Evolutionary conservation across 2,888 invertebrate species (phyloP), one percentile per base, ranked within the genome.

Genomic region (Ceraclea dissimilis): DNA sequence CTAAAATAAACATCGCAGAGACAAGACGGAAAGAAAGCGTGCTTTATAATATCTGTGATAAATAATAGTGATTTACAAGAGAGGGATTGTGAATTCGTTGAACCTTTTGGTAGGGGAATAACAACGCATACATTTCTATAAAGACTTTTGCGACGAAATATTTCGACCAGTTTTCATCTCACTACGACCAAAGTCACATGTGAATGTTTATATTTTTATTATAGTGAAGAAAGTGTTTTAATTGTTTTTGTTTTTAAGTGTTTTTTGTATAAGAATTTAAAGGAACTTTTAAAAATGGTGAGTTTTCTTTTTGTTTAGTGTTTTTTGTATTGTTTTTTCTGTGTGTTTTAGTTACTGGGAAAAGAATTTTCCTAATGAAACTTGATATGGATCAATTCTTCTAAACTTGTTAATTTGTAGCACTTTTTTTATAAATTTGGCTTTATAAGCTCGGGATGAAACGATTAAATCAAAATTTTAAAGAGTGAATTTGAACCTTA

Each of bases 101-200:
- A 11, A 2, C 16, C 17, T 19, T 2, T 10, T 22, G 6, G 58
- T 61, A 56, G 60, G 58, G 60, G 58, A 58, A 58, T 18, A 46
- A 20, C 49, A 22, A 43, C 52, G 44, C 33, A 22, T 52, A 31
- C 26, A 52, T 49, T 49, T 51, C 49, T 57, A 60, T 60, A 60
- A 60, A 60, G 57, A 57, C 47, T 52, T 52, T 53, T 50, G 22
- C 43, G 49, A 39, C 50, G 52, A 22, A 33, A 19, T 49, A 44
- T 18, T 13, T 44, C 2, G 8, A 31, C 46, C 49, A 59, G 59
- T 59, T 48, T 51, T 26, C 44, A 43, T 19, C 48, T 51, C 48
- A 69, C 69, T 5, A 67, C 67, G 51, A 67, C 16, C 13, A 8
- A 8, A 4, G 39, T 39, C 13, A 39, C 16, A 13, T 8, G 16